These are phyloP conservation scores for Actinernus sp. DNA, from an alignment of 92 coral and sea anemone species.

Conservation along the genomic window DNA sequence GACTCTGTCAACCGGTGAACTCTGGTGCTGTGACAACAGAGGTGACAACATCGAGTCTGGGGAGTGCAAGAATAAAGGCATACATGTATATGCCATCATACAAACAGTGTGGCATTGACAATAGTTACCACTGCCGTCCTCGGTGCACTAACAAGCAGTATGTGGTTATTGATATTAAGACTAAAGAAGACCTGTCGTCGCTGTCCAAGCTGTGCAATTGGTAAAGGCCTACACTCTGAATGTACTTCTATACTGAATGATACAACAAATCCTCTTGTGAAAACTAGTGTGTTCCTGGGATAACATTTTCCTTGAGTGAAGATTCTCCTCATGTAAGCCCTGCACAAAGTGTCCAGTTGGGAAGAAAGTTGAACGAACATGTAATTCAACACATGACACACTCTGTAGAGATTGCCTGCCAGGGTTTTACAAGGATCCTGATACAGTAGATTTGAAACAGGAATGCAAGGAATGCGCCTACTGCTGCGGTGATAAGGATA, in stretches of 20 bases:
- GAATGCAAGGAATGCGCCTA: constrained; percentile 69
- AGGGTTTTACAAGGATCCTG: constrained; percentile 40
- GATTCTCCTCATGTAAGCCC: constrained; percentile 38
- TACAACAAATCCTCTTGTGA: constrained; percentile 20
- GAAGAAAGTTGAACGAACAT: constrained; percentile 47
- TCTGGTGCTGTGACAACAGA: too few relatives aligned
- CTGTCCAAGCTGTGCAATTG: constrained; percentile 42
- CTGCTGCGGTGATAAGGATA: constrained; percentile 76
- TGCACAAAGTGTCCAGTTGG: constrained; percentile 64
- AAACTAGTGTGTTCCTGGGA: constrained; percentile 51
- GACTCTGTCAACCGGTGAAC: too few relatives aligned
- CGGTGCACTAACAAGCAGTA: constrained; percentile 42
- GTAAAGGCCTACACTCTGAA: constrained; percentile 54
- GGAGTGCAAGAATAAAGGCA: too few relatives aligned
- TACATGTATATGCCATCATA: constrained; percentile 65
- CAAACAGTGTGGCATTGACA: constrained; percentile 50
- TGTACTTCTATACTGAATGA: constrained; percentile 27
- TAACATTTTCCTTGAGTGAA: constrained; percentile 38
- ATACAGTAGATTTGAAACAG: not conserved
- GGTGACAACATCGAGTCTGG: too few relatives aligned
- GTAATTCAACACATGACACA: constrained; percentile 58
- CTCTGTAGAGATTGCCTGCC: constrained; percentile 58
- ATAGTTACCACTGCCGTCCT: constrained; percentile 31
- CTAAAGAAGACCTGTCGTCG: constrained; percentile 21
- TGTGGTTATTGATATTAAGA: constrained; percentile 12